A percentile compares a stretch with the other conserved stretches of the same genome.
Conservation (phyloP, 2,797 vertebrate species). For the Simalia tracyae region DNA sequence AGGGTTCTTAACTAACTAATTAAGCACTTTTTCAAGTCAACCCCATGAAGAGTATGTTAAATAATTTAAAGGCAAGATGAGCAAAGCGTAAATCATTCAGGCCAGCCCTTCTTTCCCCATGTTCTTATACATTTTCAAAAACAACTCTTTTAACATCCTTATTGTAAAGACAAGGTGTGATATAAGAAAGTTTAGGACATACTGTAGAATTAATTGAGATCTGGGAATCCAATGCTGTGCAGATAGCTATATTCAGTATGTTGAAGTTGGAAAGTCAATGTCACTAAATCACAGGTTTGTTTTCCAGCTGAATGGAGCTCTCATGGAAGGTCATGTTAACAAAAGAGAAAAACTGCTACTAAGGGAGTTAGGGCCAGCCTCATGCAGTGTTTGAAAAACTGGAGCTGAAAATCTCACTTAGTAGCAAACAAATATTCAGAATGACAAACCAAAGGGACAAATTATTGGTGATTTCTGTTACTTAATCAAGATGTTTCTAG, state of each 20-base stretch:
- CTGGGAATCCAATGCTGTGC: not conserved
- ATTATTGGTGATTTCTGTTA: not conserved
- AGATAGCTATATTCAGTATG: not conserved
- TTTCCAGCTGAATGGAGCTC: not conserved
- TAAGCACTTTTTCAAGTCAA: not conserved
- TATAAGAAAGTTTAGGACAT: not conserved
- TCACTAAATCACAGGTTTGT: not conserved
- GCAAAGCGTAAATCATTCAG: not conserved
- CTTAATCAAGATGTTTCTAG: constrained; percentile 6
- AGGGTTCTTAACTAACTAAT: not conserved
- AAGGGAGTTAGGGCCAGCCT: not conserved
- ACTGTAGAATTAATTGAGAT: not conserved
- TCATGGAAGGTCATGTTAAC: not conserved
- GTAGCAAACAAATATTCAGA: constrained; percentile 4
- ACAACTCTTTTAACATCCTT: not conserved
- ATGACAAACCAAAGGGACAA: constrained; percentile 12
- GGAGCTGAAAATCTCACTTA: constrained; percentile 17
- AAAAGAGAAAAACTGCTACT: constrained; percentile 9
- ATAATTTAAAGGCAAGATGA: not conserved
- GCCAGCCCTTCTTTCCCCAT: not conserved
- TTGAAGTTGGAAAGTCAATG: not conserved
- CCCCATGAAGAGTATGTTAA: not conserved
- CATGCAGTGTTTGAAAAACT: not conserved
- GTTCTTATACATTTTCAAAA: not conserved
- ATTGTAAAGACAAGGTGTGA: not conserved